phyloP scores from a whole-genome alignment of 35 echinoderm and acorn worm species.

The Anneissia japonica region DNA sequence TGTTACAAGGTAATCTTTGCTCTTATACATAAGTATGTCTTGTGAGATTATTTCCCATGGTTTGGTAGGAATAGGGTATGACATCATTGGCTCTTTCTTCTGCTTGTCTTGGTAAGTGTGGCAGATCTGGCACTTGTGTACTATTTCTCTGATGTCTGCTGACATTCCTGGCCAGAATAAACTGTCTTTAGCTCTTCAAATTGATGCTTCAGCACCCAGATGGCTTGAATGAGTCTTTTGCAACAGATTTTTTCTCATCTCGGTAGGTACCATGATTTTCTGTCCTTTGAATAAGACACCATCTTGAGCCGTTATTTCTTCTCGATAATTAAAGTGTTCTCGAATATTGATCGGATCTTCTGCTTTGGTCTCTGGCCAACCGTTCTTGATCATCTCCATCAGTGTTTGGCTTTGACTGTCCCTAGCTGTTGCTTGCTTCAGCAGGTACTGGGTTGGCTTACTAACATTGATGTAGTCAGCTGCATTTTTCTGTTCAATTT shows the following conservation, averaged over 20 bases:
- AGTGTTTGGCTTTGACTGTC: constrained; percentile 25
- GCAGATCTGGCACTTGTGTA: constrained; percentile 30
- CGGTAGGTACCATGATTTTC: constrained; percentile 31
- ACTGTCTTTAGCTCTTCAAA: constrained; percentile 40
- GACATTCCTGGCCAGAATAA: constrained; percentile 56
- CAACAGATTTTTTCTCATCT: constrained; percentile 20
- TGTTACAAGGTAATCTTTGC: constrained; percentile 49
- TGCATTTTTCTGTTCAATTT: too few species aligned
- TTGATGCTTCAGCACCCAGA: constrained; percentile 46
- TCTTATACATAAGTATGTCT: constrained; percentile 34
- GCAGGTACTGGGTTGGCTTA: constrained; percentile 7
- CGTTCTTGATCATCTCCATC: constrained; percentile 2
- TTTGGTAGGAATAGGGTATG: constrained; percentile 27
- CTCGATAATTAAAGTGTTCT: constrained; percentile 28
- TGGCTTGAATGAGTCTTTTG: constrained; percentile 19
- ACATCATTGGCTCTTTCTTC: constrained; percentile 46
- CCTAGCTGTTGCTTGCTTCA: constrained; percentile 1
- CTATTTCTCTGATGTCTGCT: constrained; percentile 26
- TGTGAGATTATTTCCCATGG: constrained; percentile 38
- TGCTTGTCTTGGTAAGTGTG: constrained; percentile 25
- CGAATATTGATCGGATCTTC: constrained; percentile 22
- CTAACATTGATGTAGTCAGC: constrained; percentile 30
- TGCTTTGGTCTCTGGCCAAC: constrained; percentile 38
- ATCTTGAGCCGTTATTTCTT: constrained; percentile 61
- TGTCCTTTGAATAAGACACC: constrained; percentile 24